Conservation (phyloP, 2,888 invertebrate species). For the Polyommatus iphigenia region DNA sequence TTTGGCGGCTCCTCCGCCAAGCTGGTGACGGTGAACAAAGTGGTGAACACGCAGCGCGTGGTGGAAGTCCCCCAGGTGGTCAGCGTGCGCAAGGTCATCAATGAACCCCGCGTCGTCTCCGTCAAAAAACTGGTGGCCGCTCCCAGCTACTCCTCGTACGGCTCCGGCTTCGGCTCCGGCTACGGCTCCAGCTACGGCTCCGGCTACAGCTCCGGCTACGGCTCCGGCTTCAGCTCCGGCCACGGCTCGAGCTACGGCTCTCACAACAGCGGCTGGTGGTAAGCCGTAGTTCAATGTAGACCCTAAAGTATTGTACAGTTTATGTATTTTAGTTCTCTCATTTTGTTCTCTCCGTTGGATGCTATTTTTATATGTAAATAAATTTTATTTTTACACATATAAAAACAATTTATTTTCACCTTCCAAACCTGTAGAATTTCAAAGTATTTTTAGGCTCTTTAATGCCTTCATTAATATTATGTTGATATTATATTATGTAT, state of each 20-base stretch:
- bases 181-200: conserved; percentile 39
- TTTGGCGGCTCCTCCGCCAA: conserved; percentile 41
- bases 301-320: conserved; percentile 6
- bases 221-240: conserved; percentile 31
- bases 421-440: neutral
- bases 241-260: neutral
- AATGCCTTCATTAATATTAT: neutral
- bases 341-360: neutral
- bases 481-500: too few relatives aligned
- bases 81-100: conserved; percentile 53
- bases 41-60: conserved; percentile 51
- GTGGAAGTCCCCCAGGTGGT: conserved; percentile 53
- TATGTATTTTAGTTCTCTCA: neutral
- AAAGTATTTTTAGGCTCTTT: neutral
- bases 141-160: conserved; percentile 43
- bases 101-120: conserved; percentile 57
- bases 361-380: conserved; percentile 16
- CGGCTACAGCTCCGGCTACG: conserved; percentile 39
- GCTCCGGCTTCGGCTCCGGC: conserved; percentile 34
- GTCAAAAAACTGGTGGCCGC: conserved; percentile 58
- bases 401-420: neutral
- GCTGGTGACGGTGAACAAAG: conserved; percentile 53
- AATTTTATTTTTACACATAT: conserved; percentile 6
- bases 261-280: conserved; percentile 45
- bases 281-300: neutral